phyloP scores from a whole-genome alignment of 2,888 invertebrate genomes.

The Plutella xylostella region DNA sequence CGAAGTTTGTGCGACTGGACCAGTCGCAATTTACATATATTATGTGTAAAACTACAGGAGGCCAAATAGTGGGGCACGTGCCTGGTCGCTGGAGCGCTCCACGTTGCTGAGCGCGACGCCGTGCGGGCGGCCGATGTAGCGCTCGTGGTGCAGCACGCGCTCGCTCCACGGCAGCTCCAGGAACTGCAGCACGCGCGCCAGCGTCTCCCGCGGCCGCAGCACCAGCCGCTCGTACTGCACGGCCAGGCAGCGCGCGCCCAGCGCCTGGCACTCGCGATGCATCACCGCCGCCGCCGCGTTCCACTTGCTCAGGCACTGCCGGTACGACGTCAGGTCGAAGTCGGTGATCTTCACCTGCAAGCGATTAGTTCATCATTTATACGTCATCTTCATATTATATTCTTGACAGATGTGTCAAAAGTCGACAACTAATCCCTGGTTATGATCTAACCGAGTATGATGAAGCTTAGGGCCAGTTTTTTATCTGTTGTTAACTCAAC shows the following conservation, averaged over 20 bases:
- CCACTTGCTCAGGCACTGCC: conserved; percentile 97
- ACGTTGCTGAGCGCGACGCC: conserved; percentile 92
- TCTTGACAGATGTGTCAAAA: too few relatives aligned
- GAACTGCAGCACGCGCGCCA: conserved; percentile 89
- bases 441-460: too few relatives aligned
- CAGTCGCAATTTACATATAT: too few relatives aligned
- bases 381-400: too few relatives aligned
- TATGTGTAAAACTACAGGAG: too few relatives aligned
- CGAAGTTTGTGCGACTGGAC: too few relatives aligned
- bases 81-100: neutral
- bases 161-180: conserved; percentile 95
- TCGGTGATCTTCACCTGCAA: conserved; percentile 79
- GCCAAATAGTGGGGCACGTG: too few relatives aligned
- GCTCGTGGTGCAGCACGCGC: conserved; percentile 96
- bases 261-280: conserved; percentile 91
- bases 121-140: conserved; percentile 94
- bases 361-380: too few relatives aligned
- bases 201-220: conserved; percentile 89
- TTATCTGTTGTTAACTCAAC: too few relatives aligned
- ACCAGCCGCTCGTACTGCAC: conserved; percentile 98
- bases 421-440: too few relatives aligned
- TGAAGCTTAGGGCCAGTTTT: too few relatives aligned
- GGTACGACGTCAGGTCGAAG: conserved; percentile 93
- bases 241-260: conserved; percentile 85
- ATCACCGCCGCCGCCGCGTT: conserved; percentile 95